Base-by-base conservation (phyloP, 1,140 invertebrate genomes). In the Tigriopus japonicus region DNA sequence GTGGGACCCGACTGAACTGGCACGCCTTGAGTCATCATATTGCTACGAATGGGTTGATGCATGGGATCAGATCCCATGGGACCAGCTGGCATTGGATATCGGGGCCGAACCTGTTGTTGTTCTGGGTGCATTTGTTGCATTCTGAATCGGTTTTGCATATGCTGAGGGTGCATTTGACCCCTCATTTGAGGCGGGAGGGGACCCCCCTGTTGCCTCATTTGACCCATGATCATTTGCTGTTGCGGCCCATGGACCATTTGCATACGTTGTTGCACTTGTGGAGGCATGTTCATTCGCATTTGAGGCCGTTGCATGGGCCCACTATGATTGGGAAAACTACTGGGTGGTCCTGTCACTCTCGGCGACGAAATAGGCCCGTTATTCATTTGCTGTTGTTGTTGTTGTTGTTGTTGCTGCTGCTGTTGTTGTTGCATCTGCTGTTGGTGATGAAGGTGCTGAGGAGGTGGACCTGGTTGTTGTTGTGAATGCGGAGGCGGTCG, bases 321-420 rank as follows among this genome's bases (percentile, higher is more conserved):
- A 17, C 12, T 21, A 12, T 49, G n/a, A 17, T 15, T 15, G 1
- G 59, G 42, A 41, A 62, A 56, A 17, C 58, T 54, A 52, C 60
- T 35, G 40, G 63, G 60, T 40, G 42, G 56, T 7, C 28, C 58
- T 19, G 65, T 43, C 14, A 43, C 62, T 24, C 59, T 28, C 15
- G 56, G 23, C 15, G 58, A 52, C 6, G 54, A 55, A 59, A 49
- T 56, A 15, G 28, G 53, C 35, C 61, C 60, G 42, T 51, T 45
- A 49, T 52, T 23, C 35, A 67, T 70, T 60, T 54, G 66, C 62
- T 51, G 66, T 21, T 55, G 67, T 28, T 40, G 65, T 59, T 60
- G 63, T 51, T 59, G 67, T 59, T 63, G 64, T 42, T 64, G 64
- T 49, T 62, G 65, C 19, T 40, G 63, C 42, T 60, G 52, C 59